A percentile compares a stretch with the other conserved stretches of the same genome.
phyloP scores from a whole-genome alignment of 2,113 vertebrate genomes.

The Fulica atra region DNA sequence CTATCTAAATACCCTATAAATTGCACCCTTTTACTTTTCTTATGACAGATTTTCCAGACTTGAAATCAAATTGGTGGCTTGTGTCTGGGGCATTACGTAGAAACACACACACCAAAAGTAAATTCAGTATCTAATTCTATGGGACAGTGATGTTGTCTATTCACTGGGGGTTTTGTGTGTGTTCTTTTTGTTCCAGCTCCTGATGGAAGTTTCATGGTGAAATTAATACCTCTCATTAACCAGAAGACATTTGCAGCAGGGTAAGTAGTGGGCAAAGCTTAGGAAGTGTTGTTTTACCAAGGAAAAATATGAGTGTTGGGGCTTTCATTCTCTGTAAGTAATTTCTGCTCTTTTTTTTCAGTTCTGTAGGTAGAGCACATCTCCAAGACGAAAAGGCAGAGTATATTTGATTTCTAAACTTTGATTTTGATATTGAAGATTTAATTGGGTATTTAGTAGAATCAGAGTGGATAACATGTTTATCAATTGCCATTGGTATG shows the following conservation, averaged over 20 bases:
- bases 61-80: not conserved
- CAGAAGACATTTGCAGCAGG: not conserved
- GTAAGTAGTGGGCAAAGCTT: not conserved
- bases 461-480: not conserved
- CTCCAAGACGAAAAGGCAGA: not conserved
- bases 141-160: not conserved
- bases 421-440: not conserved
- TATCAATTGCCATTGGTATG: not conserved
- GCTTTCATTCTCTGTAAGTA: not conserved
- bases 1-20: not conserved
- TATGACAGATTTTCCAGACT: not conserved
- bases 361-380: not conserved
- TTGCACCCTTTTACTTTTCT: not conserved
- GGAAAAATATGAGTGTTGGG: not conserved
- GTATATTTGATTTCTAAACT: not conserved
- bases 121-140: not conserved
- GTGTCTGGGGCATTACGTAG: not conserved
- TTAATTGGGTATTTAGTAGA: not conserved
- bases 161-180: not conserved
- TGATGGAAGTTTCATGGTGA: not conserved
- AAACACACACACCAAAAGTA: not conserved
- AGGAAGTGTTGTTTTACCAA: not conserved
- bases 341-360: not conserved
- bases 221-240: not conserved
- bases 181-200: not conserved